Base-by-base conservation (phyloP, 2,113 vertebrate genomes). In the Myrmophylax atrothorax region DNA sequence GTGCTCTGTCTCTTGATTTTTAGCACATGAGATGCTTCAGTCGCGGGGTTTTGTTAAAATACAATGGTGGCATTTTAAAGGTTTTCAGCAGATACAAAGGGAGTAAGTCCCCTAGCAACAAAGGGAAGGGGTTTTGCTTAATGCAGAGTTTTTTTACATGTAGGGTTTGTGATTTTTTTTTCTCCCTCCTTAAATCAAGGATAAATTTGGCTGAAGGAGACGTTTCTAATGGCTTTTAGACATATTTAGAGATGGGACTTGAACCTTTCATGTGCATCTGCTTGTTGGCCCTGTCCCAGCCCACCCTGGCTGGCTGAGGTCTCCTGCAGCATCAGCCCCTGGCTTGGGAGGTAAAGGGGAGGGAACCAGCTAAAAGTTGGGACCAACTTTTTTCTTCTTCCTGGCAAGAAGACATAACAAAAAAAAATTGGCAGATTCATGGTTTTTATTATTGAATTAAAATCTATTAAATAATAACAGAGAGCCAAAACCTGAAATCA, bases 391-490 rank as follows among this genome's bases (percentile, higher is more conserved):
- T 29, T 49, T 35, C 11, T 25, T 3, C 25, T 50, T 68, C 11
- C 60, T 94, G 88, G 73, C 68, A 64, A 60, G 66, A 87, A 75
- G 68, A 72, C 6, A 0, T 58, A 79, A 69, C 18, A 74, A 83
- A 79, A 91, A 70, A 83, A 90, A 70, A 56, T 86, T 90, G 90
- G 90, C 76, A 87, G 47, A 18, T 63, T 78, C 9, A 2, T 82
- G n/a, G 47, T 90, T 89, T 67, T 76, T 95, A 46, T 92, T 90
- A 83, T 90, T 84, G 82, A 96, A 90, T 96, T 96, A 94, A 95
- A 92, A 94, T 88, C 68, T 90, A 40, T 87, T 92, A 90, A 93
- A 75, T 79, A 87, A 23, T 53, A 74, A 31, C n/a, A 38, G 60
- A 24, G 83, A 81, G 72, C 83, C 92, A 92, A 95, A 94, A 75